Conservation (phyloP, 2,797 vertebrate genomes). For the Coluber constrictor region DNA sequence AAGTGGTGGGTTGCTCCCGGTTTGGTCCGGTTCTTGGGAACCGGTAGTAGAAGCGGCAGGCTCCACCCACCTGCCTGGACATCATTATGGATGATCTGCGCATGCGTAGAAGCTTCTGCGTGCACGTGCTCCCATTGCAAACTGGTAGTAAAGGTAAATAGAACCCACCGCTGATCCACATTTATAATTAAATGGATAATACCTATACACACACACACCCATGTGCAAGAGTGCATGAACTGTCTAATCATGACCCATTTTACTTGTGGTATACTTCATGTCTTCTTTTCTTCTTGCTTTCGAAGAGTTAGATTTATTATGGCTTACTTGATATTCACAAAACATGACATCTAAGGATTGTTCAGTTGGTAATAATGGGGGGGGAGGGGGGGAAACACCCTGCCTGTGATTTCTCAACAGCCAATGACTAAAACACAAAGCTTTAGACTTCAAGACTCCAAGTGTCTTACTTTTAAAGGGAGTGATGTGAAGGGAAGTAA, state of each 20-base stretch:
- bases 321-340: conserved; percentile 34
- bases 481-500: conserved; percentile 35
- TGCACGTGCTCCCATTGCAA: accelerated
- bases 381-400: conserved; percentile 9
- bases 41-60: too few species aligned
- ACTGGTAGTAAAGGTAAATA: too few species aligned
- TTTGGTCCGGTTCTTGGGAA: too few species aligned
- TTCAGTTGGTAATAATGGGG: conserved; percentile 38
- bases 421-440: conserved; percentile 44
- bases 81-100: too few species aligned
- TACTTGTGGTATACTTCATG: not conserved
- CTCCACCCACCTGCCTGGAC: too few species aligned
- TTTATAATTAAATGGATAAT: not conserved
- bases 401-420: conserved; percentile 49
- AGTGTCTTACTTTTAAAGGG: conserved; percentile 43
- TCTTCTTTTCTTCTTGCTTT: not conserved
- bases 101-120: too few species aligned
- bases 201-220: not conserved
- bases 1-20: too few species aligned
- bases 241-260: not conserved
- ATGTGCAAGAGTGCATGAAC: not conserved
- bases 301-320: conserved; percentile 41
- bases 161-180: not conserved
- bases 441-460: conserved; percentile 52
- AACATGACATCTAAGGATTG: conserved; percentile 46